Evolutionary conservation across 92 coral and sea anemone genomes (phyloP).

Genomic region (Umimayanthus kanabou): DNA sequence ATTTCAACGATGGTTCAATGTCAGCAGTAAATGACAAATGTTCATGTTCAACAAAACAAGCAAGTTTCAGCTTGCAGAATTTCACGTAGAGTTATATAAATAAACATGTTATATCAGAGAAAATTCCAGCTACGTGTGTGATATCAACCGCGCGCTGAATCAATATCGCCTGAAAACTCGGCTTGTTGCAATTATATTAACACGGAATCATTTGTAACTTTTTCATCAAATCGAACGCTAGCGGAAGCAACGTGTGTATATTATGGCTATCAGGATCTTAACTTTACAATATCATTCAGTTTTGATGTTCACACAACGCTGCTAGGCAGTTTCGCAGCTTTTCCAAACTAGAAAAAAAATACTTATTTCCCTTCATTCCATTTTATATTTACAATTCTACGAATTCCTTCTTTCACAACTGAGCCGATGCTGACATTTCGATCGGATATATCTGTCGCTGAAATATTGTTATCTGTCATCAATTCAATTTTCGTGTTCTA

Average conservation of each 20-base stretch:
- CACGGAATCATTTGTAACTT: constrained; percentile 13
- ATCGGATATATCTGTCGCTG: neutral
- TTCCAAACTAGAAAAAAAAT: neutral
- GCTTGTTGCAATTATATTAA: constrained; percentile 24
- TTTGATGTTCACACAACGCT: neutral
- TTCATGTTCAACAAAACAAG: neutral
- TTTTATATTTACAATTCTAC: neutral
- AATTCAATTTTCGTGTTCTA: neutral
- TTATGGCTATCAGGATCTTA: neutral
- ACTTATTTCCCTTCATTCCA: neutral
- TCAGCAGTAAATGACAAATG: neutral
- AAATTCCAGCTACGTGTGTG: neutral
- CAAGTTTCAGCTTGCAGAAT: neutral
- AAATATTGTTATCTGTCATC: neutral
- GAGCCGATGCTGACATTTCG: neutral
- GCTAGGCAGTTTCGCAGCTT: neutral
- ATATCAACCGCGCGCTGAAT: neutral
- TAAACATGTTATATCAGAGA: neutral
- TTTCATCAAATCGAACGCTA: neutral
- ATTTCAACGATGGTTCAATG: neutral
- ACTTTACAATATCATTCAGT: neutral
- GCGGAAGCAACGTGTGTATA: neutral
- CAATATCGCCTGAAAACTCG: neutral
- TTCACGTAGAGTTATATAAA: neutral
- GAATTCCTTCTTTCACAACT: neutral